Base-by-base conservation (phyloP, 2,113 vertebrate species). In the Orycteropus afer region DNA sequence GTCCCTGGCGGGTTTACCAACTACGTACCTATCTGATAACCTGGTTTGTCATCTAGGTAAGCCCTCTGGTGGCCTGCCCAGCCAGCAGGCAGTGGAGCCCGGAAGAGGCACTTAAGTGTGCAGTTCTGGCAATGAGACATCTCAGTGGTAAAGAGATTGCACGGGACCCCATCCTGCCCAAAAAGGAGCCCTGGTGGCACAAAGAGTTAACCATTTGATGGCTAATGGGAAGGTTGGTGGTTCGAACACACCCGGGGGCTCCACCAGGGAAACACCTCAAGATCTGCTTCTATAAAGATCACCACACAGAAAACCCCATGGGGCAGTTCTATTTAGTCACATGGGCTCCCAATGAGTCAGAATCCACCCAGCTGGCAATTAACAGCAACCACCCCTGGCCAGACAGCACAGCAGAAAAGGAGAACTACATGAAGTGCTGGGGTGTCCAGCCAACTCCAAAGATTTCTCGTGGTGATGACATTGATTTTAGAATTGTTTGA, bases 11-110 rank as follows among this genome's bases (percentile, higher is more conserved):
- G 2, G n/a, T 53, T 57, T 37, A 34, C 23, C 83, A 2, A 25
- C 7, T 45, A 17, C 25, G 25, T 45, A 1, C 27, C 45, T 8
- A 47, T 25, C 14, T 0, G 3, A 49, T n/a, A n/a, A n/a, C n/a
- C n/a, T n/a, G n/a, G n/a, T n/a, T n/a, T n/a, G n/a, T n/a, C n/a
- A n/a, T n/a, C n/a, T n/a, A n/a, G n/a, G 8, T 10, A 23, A 53
- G 32, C 32, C 51, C 74, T 61, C 1, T 1, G 1, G 51, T 3
- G 14, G 14, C 55, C 73, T 14, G 17, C 32, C 23, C 55, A 61
- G 34, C 32, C 32, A 15, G 17, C 73, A n/a, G 13, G 18, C 14
- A 45, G 29, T 5, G 15, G 9, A 17, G 25, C 37, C 32, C 1
- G 17, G 42, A 37, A 82, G 3, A 61, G 10, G n/a, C 1, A 18